phyloP scores from a whole-genome alignment of 1,140 invertebrate genomes.

The Drosophila sulfurigaster region DNA sequence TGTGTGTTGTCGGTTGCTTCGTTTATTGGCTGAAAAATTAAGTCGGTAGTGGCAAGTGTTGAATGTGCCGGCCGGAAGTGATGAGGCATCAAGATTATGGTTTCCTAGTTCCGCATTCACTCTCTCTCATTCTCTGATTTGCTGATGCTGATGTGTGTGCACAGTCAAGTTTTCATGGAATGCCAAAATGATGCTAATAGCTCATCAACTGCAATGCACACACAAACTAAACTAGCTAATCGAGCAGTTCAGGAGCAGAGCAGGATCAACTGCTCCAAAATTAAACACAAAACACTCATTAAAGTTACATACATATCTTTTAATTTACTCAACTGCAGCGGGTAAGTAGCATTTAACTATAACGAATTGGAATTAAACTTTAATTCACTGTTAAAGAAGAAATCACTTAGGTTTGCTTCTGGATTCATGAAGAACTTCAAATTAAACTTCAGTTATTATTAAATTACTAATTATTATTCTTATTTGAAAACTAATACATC shows the following conservation, averaged over 20 bases:
- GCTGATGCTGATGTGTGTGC: conserved; percentile 15
- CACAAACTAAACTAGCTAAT: neutral
- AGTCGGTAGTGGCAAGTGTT: conserved; percentile 47
- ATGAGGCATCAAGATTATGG: conserved; percentile 61
- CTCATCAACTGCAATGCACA: neutral
- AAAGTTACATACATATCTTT: no score
- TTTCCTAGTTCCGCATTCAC: conserved; percentile 35
- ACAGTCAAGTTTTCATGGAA: conserved; percentile 2
- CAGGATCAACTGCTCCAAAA: neutral
- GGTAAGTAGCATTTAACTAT: no score
- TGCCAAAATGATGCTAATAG: conserved; percentile 14
- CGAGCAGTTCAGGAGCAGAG: neutral
- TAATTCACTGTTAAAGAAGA: no score
- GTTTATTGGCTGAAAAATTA: conserved; percentile 70
- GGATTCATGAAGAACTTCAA: no score
- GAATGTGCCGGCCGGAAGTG: conserved; percentile 33
- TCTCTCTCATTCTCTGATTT: conserved; percentile 18
- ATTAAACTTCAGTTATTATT: no score
- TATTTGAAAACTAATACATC: no score
- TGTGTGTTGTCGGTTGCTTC: conserved; percentile 39
- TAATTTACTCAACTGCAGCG: no score
- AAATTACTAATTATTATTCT: no score
- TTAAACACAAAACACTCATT: no score
- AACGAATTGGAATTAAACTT: no score
- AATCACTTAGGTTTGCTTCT: no score